A percentile compares a stretch with the other conserved stretches of the same genome.
Evolutionary conservation across 1,140 invertebrate species (phyloP).

Genomic region (Drosophila ohnishii): DNA sequence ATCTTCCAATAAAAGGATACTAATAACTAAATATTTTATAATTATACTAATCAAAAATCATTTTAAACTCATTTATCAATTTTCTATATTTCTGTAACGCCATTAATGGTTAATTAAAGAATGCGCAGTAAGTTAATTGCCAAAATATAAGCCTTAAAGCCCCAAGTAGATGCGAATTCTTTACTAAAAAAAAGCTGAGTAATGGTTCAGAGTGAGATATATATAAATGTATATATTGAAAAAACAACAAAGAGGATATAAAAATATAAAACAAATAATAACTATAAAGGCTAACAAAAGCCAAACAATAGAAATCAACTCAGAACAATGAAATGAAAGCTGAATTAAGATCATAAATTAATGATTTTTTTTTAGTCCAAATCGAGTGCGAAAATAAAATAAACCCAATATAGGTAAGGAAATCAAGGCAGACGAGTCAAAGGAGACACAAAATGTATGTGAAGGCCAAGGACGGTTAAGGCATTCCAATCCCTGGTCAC

Average conservation of each 20-base stretch:
- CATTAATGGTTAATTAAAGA: neutral
- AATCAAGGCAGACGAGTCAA: slow-evolving; percentile 14
- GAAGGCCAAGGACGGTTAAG: slow-evolving; percentile 64
- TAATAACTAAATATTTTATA: too few species aligned
- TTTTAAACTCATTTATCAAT: neutral
- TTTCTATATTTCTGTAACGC: neutral
- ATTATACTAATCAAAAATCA: neutral
- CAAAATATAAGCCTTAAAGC: neutral
- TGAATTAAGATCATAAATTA: neutral
- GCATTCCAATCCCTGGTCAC: slow-evolving; percentile 13
- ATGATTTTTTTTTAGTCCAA: neutral
- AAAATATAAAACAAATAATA: slow-evolving; percentile 1
- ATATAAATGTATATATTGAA: neutral
- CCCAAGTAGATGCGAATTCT: slow-evolving; percentile 1
- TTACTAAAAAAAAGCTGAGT: neutral
- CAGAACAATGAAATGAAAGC: neutral
- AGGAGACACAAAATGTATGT: slow-evolving; percentile 39
- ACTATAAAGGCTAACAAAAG: neutral
- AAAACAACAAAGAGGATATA: slow-evolving; percentile 7
- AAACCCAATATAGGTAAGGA: neutral
- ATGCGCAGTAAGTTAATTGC: neutral
- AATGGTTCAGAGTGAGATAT: neutral
- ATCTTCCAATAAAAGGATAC: too few species aligned
- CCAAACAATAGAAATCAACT: neutral
- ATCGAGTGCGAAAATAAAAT: neutral